Evolutionary conservation across 2,113 vertebrate species (phyloP), one percentile per base, ranked within the genome.

Genomic region (Datnioides undecimradiatus): DNA sequence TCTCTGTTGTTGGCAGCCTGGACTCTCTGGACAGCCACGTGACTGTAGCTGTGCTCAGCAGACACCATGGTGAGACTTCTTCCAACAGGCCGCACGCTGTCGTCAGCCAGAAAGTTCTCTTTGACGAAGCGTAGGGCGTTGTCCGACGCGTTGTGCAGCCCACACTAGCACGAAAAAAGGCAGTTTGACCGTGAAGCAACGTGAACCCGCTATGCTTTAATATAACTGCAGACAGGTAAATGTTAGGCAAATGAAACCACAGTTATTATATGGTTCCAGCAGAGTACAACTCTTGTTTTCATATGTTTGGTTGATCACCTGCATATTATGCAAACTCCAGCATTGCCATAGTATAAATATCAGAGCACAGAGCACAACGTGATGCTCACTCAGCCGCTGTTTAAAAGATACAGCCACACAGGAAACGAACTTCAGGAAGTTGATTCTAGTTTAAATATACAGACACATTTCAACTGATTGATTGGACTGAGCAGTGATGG

Each of bases 21-120:
- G 21, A 94, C 93, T 38, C 92, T 92, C 90, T 95, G 94, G 3
- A 88, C 94, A 0, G 58, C 80, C 46, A 95, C 80, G 23, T 91
- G 93, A 49, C 85, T 94, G 82, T 95, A 95, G 34, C 13, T 68
- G 70, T 92, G 87, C 5, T 94, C 88, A 33, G 83, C 54, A 8
- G 94, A 95, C 76, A 93, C 90, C 73, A 95, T 6, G 1, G 89
- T 88, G 16, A 87, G 73, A n/a, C 54, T 46, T 17, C 82, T 64
- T 21, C 79, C 88, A 2, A 57, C 69, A 0, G 94, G 91, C 4
- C 45, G 74, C 52, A 95, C 93, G 0, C 80, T 93, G 25, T 90
- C 78, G 5, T 95, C 94, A 3, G 94, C 85, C 70, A 95, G 86
- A 76, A 95, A 95, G 88, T 94, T 95, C 11, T 95, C 94, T 84